Evolutionary conservation across 2,113 vertebrate genomes (phyloP).

Genomic region (Oryzias melastigma): DNA sequence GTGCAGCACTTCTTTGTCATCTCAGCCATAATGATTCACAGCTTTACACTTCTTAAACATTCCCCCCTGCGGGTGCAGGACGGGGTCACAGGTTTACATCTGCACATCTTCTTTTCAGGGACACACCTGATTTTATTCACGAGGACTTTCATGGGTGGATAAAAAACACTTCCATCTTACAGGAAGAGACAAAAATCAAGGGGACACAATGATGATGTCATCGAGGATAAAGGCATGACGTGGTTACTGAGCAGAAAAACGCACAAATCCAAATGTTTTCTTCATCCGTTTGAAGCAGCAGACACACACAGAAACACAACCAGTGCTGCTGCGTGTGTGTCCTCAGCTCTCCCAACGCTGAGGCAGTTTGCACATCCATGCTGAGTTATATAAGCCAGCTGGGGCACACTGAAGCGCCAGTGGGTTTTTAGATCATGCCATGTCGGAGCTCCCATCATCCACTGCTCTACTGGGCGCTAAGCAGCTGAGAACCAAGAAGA

Average conservation of each 20-base stretch:
- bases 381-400: constrained; percentile 74
- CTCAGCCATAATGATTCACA: constrained; percentile 8
- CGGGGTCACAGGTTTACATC: constrained; percentile 24
- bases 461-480: constrained; percentile 60
- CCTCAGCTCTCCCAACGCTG: constrained; percentile 51
- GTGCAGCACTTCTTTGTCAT: constrained; percentile 14
- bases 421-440: constrained; percentile 73
- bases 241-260: constrained; percentile 45
- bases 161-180: constrained; percentile 15
- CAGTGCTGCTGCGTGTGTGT: constrained; percentile 32
- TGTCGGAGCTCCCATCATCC: constrained; percentile 73
- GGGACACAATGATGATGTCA: constrained; percentile 60
- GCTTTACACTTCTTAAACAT: background rate
- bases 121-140: constrained; percentile 48
- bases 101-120: constrained; percentile 6
- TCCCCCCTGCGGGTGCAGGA: background rate
- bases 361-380: constrained; percentile 65
- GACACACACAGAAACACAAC: constrained; percentile 25
- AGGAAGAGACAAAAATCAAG: constrained; percentile 36
- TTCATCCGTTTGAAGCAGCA: constrained; percentile 25
- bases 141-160: constrained; percentile 37
- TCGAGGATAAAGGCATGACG: constrained; percentile 18
- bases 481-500: constrained; percentile 64
- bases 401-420: constrained; percentile 68
- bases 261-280: constrained; percentile 31